Conservation (phyloP, 2,888 invertebrate genomes). For the Plebejus argus region DNA sequence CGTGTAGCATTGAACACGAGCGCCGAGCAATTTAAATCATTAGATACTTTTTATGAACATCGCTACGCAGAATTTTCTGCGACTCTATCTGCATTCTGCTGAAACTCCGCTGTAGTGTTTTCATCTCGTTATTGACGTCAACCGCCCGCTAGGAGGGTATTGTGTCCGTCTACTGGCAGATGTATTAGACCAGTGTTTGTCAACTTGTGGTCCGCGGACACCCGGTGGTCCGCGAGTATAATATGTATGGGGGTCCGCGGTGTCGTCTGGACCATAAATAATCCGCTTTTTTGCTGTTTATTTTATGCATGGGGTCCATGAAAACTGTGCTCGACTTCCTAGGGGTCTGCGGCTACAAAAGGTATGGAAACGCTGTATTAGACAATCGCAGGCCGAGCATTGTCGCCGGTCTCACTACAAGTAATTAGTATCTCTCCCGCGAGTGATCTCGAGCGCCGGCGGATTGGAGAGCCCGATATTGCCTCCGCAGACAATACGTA, state of each 20-base stretch:
- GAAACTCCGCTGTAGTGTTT: background rate
- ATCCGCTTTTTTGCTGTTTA: too few species aligned
- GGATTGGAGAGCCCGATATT: background rate
- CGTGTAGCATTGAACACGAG: background rate
- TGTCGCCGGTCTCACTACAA: background rate
- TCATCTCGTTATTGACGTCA: background rate
- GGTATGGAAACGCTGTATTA: background rate
- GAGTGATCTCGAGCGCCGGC: background rate
- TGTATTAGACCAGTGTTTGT: too few species aligned
- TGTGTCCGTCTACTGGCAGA: background rate
- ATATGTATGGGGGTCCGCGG: too few species aligned
- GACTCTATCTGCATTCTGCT: background rate
- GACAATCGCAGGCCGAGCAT: background rate
- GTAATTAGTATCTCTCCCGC: slow-evolving; percentile 9
- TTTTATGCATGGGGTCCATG: too few species aligned
- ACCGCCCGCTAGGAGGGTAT: background rate
- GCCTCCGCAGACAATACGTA: background rate
- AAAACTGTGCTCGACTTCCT: too few species aligned
- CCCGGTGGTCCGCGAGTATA: background rate
- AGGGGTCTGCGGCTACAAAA: too few species aligned
- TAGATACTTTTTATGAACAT: background rate
- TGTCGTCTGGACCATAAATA: too few species aligned
- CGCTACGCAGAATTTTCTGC: background rate
- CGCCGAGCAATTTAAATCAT: background rate
- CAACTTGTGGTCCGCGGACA: too few species aligned